Evolutionary conservation across 2,888 invertebrate species (phyloP).

Genomic region (Meloe dianella): DNA sequence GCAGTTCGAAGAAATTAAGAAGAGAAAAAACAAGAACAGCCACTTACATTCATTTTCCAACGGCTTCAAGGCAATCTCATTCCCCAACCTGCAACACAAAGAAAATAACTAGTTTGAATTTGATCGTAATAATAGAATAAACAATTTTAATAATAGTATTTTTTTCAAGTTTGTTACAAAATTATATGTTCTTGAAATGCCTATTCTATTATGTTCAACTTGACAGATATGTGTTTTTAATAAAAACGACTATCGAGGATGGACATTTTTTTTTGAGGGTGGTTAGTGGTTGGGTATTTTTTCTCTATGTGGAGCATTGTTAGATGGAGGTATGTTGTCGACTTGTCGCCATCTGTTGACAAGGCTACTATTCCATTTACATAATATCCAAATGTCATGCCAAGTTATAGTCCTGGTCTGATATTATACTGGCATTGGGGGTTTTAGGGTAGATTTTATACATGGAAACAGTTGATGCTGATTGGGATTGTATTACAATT

Average conservation of each 20-base stretch:
- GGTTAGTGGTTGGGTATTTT: conserved; percentile 1
- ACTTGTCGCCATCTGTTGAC: conserved; percentile 48
- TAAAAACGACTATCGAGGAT: conserved; percentile 4
- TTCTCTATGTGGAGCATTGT: not conserved
- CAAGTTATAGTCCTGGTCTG: conserved; percentile 42
- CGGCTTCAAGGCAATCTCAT: conserved; percentile 23
- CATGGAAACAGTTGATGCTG: conserved; percentile 50
- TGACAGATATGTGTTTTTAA: conserved; percentile 13
- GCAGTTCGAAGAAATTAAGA: not conserved
- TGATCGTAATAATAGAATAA: conserved; percentile 1
- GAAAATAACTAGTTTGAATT: conserved; percentile 10
- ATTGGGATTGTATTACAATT: conserved; percentile 54
- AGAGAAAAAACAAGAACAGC: not conserved
- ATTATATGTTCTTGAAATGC: not conserved
- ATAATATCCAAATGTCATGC: conserved; percentile 55
- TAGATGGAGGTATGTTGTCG: not conserved
- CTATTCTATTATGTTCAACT: conserved; percentile 4
- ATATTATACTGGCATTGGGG: conserved; percentile 3
- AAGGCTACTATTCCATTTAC: conserved; percentile 45
- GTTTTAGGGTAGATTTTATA: conserved; percentile 46
- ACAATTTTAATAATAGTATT: conserved; percentile 1
- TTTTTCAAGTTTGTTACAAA: not conserved
- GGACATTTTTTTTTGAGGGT: not conserved
- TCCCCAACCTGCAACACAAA: conserved; percentile 23
- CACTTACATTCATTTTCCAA: conserved; percentile 25